Evolutionary conservation across 2,113 vertebrate genomes (phyloP).

Genomic region (Dendrocopos noguchii): DNA sequence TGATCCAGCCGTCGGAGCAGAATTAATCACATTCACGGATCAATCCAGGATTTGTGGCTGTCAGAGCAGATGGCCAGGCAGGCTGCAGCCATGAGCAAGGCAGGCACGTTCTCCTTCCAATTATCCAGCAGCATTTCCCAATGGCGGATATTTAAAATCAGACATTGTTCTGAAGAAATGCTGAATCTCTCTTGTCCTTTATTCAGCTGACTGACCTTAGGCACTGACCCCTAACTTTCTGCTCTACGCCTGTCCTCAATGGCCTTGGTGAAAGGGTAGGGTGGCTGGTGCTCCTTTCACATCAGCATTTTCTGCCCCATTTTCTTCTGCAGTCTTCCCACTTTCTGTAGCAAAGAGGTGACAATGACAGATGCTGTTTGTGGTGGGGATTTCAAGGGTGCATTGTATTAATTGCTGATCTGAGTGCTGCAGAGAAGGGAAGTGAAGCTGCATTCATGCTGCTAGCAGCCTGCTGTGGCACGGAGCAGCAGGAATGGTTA

Average conservation of each 20-base stretch:
- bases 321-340: neutral
- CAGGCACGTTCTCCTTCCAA: neutral
- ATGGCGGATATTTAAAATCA: neutral
- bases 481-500: neutral
- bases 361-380: constrained; percentile 3
- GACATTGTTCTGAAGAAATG: neutral
- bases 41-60: constrained; percentile 53
- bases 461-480: neutral
- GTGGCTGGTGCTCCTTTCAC: neutral
- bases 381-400: neutral
- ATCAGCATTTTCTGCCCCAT: neutral
- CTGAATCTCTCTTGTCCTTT: neutral
- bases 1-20: neutral
- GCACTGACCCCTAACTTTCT: neutral
- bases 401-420: neutral
- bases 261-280: neutral
- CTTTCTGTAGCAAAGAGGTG: neutral
- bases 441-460: neutral
- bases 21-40: constrained; percentile 38
- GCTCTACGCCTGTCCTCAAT: neutral
- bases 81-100: neutral
- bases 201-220: neutral
- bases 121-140: constrained; percentile 16
- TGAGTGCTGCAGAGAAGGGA: neutral
- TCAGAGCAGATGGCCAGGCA: constrained; percentile 54